Percentiles rank a stretch among this genome's conserved stretches.
Conservation (phyloP, 2,113 vertebrate genomes). For the Carettochelys insculpta region DNA sequence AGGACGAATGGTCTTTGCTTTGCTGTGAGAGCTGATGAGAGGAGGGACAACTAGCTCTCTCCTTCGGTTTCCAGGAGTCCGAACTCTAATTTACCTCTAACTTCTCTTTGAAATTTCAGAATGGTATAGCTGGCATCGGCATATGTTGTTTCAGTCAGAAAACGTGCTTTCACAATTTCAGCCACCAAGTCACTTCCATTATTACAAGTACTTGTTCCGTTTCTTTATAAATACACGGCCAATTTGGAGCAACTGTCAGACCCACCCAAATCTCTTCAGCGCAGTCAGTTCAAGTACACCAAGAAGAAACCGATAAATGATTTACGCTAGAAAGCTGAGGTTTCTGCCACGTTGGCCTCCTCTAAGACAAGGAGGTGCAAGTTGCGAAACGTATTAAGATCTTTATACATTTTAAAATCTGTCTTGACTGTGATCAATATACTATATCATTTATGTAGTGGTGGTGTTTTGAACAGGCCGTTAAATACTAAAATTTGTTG, state of each 20-base stretch:
- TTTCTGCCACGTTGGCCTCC: background rate
- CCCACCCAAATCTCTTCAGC: fast-evolving
- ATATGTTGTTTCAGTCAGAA: background rate
- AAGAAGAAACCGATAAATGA: no score
- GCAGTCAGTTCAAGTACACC: no score
- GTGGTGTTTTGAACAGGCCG: no score
- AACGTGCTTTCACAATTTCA: background rate
- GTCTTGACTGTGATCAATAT: background rate
- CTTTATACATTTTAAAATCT: background rate
- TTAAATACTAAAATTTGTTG: background rate
- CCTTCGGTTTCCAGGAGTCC: background rate
- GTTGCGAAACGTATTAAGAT: background rate
- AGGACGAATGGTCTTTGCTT: background rate
- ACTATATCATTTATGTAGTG: background rate
- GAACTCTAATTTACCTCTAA: background rate
- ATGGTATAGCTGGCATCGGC: background rate
- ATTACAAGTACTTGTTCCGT: background rate
- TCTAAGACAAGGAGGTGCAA: background rate
- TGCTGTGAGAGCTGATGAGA: background rate
- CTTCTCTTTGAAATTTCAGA: background rate
- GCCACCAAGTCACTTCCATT: background rate
- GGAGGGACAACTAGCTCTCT: background rate
- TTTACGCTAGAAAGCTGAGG: background rate
- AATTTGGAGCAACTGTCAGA: background rate
- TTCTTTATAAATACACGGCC: background rate